Evolutionary conservation across 2,797 vertebrate species (phyloP), one percentile per base, ranked within the genome.

Genomic region (Gymnoscopelus microlampas): DNA sequence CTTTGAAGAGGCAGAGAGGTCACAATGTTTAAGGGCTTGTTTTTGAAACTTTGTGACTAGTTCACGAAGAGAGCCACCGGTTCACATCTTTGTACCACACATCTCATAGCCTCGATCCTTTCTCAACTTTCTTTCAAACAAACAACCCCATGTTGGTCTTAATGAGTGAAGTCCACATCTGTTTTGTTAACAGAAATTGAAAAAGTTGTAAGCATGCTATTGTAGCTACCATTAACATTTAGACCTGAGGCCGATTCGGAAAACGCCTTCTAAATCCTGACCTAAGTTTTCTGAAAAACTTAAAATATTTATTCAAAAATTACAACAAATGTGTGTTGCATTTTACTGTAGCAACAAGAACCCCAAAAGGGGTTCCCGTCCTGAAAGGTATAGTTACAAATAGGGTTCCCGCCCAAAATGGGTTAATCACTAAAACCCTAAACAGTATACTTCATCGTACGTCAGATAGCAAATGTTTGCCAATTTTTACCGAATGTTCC

Each of bases 161-260:
- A 60, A 58, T 13, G 7, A 56, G 29, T n/a, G 53, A 53, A 54
- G 14, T 13, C 24, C 67, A n/a, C 39, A 49, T 60, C 63, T 12
- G 65, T 29, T 69, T 15, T 63, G 19, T 60, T 54, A 64, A 57
- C 11, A 29, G 51, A 56, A 71, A 39, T 56, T 14, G 60, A 63
- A 74, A 53, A 74, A 74, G 53, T 69, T 67, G 56, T 15, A 66
- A 56, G 77, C 35, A 68, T 60, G 32, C 26, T 44, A 58, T 49
- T 70, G 35, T n/a, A 60, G 63, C 71, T 44, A 26, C 26, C 67
- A 76, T 68, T 72, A 44, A 44, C 39, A 19, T 19, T 19, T 19
- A 19, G 19, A 19, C 19, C 19, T 19, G 19, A 19, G 19, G 19
- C 19, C 19, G 19, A 19, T 19, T 19, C 19, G 1, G 1, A 19